Conservation (phyloP, 2,888 invertebrate species). For the Pseudanteris insignis region DNA sequence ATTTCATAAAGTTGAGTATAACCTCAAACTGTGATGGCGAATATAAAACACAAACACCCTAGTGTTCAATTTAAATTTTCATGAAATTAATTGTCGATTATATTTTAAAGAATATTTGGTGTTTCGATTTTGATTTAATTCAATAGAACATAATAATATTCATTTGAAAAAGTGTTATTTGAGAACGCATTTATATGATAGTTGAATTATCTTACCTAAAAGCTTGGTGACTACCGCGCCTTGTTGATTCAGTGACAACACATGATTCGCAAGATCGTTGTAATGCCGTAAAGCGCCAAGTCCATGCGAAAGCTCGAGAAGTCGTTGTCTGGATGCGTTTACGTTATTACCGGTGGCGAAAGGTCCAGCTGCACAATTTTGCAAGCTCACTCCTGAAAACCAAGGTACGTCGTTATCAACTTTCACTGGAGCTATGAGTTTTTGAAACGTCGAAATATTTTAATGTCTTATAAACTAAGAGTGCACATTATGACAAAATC, state of each 20-base stretch:
- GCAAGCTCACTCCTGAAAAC: constrained; percentile 57
- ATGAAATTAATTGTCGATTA: too few species aligned
- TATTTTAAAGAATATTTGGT: constrained; percentile 6
- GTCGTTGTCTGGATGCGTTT: constrained; percentile 75
- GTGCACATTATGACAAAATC: too few species aligned
- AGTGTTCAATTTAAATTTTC: too few species aligned
- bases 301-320: constrained; percentile 82
- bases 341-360: constrained; percentile 55
- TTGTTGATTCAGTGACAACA: constrained; percentile 82
- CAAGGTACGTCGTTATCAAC: not conserved
- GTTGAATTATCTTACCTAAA: constrained; percentile 80
- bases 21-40: too few species aligned
- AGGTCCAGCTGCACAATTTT: constrained; percentile 59
- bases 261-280: constrained; percentile 86
- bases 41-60: too few species aligned
- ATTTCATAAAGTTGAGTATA: too few species aligned
- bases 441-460: too few species aligned
- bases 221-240: constrained; percentile 88
- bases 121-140: too few species aligned
- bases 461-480: too few species aligned
- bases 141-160: not conserved
- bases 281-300: constrained; percentile 81
- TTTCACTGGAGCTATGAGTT: too few species aligned
- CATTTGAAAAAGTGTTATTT: not conserved
- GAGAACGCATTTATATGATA: too few species aligned